Evolutionary conservation across 2,888 invertebrate genomes (phyloP), one percentile per base, ranked within the genome.

Genomic region (Morpho helenor): DNA sequence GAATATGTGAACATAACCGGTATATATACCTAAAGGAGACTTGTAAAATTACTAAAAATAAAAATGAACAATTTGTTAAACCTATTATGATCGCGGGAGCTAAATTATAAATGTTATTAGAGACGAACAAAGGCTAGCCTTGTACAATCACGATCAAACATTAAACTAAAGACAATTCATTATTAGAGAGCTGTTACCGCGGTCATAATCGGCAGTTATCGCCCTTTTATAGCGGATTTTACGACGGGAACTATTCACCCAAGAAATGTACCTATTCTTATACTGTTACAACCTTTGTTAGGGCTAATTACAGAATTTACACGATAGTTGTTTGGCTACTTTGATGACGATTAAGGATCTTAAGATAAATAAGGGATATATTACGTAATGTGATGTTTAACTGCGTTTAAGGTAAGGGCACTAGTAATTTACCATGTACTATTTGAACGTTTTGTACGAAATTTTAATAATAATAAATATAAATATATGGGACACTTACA

Each of bases 111-210:
- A 60, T 52, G 57, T 64, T 61, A 66, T 62, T 51, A 53, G 52
- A 46, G 8, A 57, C 56, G 59, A 61, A 59, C 57, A 64, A 63
- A 57, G 58, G 46, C 9, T 56, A 43, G 53, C 49, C 53, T 61
- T 63, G 58, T 62, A 62, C 58, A 67, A 68, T 68, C 67, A 81
- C 80, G 83, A 81, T 79, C 74, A 67, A 71, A 74, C 80, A 82
- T 86, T 87, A 86, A 82, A 83, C 87, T 87, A 84, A 87, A 89
- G 88, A 91, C 89, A 85, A 90, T 90, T 90, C 88, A 87, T 91
- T 90, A 91, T 90, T 89, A 87, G 82, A 83, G 83, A 78, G 81
- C 86, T 81, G 84, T 91, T 89, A 82, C 75, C 76, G 70, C 72
- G 76, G 78, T 82, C 77, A 82, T 91, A 91, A 91, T 89, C 86